These are phyloP conservation scores for Smutsia gigantea DNA, from an alignment of 2,797 vertebrate genomes.

Conservation along the genomic window DNA sequence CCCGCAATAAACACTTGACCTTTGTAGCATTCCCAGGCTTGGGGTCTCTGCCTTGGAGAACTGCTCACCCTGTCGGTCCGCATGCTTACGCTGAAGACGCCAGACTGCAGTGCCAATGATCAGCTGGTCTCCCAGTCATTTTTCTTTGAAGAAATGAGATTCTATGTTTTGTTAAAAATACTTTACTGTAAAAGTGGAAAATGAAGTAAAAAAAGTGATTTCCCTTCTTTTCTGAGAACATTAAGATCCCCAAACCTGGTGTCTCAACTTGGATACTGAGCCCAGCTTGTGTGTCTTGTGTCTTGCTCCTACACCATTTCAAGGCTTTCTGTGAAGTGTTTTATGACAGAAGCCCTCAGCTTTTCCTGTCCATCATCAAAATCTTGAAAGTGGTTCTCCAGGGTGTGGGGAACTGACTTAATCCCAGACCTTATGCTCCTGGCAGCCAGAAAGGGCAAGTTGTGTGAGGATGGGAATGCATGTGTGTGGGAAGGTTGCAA, in stretches of 20 bases:
- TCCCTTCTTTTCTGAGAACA: background rate
- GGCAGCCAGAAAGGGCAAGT: background rate
- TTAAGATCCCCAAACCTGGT: background rate
- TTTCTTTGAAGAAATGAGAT: conserved; percentile 5
- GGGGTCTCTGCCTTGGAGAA: background rate
- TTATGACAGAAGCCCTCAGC: background rate
- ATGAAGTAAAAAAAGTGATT: background rate
- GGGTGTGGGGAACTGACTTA: background rate
- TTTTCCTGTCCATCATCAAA: background rate
- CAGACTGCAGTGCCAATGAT: background rate
- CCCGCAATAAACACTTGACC: background rate
- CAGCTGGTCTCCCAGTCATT: background rate
- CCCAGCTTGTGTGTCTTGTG: background rate
- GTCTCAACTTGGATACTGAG: background rate
- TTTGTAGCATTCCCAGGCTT: background rate
- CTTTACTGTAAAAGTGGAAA: background rate
- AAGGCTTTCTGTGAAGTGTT: conserved; percentile 19
- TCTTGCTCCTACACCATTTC: background rate
- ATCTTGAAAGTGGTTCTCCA: background rate
- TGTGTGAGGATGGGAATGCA: background rate
- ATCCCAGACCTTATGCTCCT: background rate
- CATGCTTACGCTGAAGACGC: background rate
- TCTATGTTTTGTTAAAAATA: conserved; percentile 37
- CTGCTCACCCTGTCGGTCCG: background rate
- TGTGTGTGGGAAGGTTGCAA: background rate